phyloP scores from a whole-genome alignment of 2,797 vertebrate genomes.

The Staurois parvus region DNA sequence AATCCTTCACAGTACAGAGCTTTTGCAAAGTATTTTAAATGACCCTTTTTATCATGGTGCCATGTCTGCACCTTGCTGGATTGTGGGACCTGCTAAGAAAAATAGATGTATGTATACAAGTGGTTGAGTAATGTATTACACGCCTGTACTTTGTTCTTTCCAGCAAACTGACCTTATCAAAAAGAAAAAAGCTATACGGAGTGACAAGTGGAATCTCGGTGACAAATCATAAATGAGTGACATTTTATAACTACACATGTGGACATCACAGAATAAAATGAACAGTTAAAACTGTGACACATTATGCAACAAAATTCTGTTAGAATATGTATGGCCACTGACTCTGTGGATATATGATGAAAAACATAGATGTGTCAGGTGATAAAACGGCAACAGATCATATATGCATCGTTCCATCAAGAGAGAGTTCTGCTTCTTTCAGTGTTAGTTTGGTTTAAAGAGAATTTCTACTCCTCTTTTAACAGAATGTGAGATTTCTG shows the following conservation, averaged over 20 bases:
- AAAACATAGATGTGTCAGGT: background rate
- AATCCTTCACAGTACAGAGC: slow-evolving; percentile 85
- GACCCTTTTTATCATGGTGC: slow-evolving; percentile 83
- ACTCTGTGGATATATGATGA: slow-evolving; percentile 14
- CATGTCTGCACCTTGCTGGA: slow-evolving; percentile 79
- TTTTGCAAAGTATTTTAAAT: slow-evolving; percentile 83
- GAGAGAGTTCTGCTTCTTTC: background rate
- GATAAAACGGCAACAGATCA: background rate
- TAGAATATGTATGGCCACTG: background rate
- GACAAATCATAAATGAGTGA: slow-evolving; percentile 67
- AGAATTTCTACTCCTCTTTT: background rate
- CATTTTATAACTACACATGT: slow-evolving; percentile 34
- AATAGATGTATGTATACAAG: slow-evolving; percentile 78
- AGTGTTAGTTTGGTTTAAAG: background rate
- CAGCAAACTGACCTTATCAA: slow-evolving; percentile 78
- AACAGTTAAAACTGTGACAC: slow-evolving; percentile 7
- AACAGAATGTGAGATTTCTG: too few relatives aligned
- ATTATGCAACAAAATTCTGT: background rate
- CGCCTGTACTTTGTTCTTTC: slow-evolving; percentile 74
- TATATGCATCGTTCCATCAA: background rate
- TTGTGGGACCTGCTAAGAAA: slow-evolving; percentile 76
- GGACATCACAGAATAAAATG: slow-evolving; percentile 1
- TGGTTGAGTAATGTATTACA: slow-evolving; percentile 79
- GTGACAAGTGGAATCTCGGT: slow-evolving; percentile 69
- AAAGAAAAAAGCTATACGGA: slow-evolving; percentile 69